Evolutionary conservation across 2,113 vertebrate species (phyloP), one percentile per base, ranked within the genome.

Genomic region (Erythrocercus mccallii): DNA sequence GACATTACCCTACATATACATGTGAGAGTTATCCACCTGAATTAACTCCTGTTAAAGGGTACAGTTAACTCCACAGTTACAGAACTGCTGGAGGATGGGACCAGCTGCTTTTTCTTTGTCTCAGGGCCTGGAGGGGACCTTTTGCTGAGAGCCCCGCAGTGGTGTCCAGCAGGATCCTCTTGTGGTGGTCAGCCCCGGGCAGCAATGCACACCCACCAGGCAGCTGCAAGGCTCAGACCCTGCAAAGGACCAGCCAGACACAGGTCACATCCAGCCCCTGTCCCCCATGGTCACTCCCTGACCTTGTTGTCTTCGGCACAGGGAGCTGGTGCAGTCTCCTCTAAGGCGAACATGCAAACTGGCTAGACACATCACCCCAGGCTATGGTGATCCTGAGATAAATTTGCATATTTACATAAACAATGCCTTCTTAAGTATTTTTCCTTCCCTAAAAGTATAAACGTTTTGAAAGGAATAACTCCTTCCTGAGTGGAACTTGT

Each of bases 231-330:
- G 57, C 65, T 8, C 3, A 77, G 14, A 71, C 25, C 50, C 50
- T 35, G 88, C 0, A 1, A 44, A 78, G 35, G 24, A 47, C 14
- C 37, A 68, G 9, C 6, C 21, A 74, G 50, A 40, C 11, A 19
- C 11, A 1, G 38, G 22, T 2, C 11, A 66, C 8, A 44, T 71
- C 48, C 1, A 0, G 12, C 5, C 17, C 4, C 31, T 38, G 4
- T 35, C 15, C 3, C 23, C 10, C 38, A 33, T 3, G 0, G 1
- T 11, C 68, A n/a, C 19, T 28, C 25, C 47, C 17, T 22, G 64
- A 66, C 35, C 35, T 31, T 2, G 2, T 10, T 3, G 2, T 11
- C 48, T 84, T 69, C 0, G 0, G 47, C 69, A 81, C 22, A 88
- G 31, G 25, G 6, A 30, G 10, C 15, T 73, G 27, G 5, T 13